Conservation (phyloP, 1,140 invertebrate genomes). For the Drosophila sp. region DNA sequence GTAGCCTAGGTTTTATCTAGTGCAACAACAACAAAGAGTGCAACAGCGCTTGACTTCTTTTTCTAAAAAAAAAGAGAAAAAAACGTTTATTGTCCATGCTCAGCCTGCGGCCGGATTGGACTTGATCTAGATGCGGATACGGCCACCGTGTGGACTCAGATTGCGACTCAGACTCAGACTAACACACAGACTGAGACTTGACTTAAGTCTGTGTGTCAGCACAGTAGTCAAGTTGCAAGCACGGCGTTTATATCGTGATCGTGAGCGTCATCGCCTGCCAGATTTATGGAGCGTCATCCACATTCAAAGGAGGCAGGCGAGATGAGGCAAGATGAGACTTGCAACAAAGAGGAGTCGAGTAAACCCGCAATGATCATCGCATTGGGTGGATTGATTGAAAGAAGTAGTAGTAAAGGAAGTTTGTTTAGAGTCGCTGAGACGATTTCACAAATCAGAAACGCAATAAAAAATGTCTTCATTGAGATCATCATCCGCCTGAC, state of each 20-base stretch:
- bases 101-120: conserved; percentile 49
- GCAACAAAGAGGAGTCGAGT: not conserved
- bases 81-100: conserved; percentile 58
- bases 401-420: conserved; percentile 3
- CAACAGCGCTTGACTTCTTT: conserved; percentile 63
- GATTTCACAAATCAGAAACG: conserved; percentile 74
- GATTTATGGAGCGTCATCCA: conserved; percentile 33
- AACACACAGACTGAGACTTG: not conserved
- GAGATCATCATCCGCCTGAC: conserved; percentile 69
- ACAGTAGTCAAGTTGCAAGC: conserved; percentile 49
- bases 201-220: conserved; percentile 1
- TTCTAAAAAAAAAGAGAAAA: no score
- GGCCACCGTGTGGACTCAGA: conserved; percentile 5
- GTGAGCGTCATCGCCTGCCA: conserved; percentile 41
- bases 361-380: not conserved
- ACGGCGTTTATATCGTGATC: conserved; percentile 36
- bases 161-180: no score
- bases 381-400: not conserved
- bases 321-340: not conserved
- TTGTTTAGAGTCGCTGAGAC: conserved; percentile 8
- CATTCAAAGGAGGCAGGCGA: not conserved
- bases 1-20: conserved; percentile 11
- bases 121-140: conserved; percentile 54
- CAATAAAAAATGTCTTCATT: conserved; percentile 67
- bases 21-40: conserved; percentile 48